Evolutionary conservation across 2,888 invertebrate species (phyloP), one percentile per base, ranked within the genome.

Genomic region (Doris montereyensis): DNA sequence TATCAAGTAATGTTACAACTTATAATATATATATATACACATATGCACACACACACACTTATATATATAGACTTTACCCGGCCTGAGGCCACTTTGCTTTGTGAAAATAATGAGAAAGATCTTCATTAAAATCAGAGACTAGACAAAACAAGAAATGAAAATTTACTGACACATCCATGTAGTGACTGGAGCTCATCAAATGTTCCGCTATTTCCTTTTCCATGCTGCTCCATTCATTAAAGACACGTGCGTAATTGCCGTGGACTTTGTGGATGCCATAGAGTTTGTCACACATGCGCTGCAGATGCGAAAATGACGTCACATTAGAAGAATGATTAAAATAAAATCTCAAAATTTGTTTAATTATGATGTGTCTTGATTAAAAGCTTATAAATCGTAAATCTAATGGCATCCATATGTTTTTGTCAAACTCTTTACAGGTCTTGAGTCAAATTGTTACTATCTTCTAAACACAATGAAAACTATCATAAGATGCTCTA

Each of bases 221-320:
- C 75, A 95, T 94, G 41, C 94, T 95, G 89, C 96, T 95, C 96
- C 96, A 96, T 90, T 96, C 96, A 85, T 95, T 95, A 88, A 96
- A 95, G 78, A 96, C 93, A 70, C 95, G 93, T 0, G 96, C 96
- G 86, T 96, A 96, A 92, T 95, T 95, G 0, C 94, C 94, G 88
- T 96, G 96, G 58, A 96, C 92, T 90, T 96, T 96, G 88, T 95
- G 95, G 30, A 96, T 92, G 8, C 94, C 95, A 88, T 94, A 95
- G 86, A 95, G 94, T 85, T 94, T 95, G 89, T 95, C 95, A 85
- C 95, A 95, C 85, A 95, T 94, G 88, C 86, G 87, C 89, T 89
- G 83, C 5, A 83, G 24, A 81, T 24, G 92, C 89, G 41, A 92
- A 88, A 76, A 92, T n/a, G n/a, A n/a, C 89, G 58, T 92, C 17